phyloP scores from a whole-genome alignment of 2,113 vertebrate species.

The Danionella cerebrum region DNA sequence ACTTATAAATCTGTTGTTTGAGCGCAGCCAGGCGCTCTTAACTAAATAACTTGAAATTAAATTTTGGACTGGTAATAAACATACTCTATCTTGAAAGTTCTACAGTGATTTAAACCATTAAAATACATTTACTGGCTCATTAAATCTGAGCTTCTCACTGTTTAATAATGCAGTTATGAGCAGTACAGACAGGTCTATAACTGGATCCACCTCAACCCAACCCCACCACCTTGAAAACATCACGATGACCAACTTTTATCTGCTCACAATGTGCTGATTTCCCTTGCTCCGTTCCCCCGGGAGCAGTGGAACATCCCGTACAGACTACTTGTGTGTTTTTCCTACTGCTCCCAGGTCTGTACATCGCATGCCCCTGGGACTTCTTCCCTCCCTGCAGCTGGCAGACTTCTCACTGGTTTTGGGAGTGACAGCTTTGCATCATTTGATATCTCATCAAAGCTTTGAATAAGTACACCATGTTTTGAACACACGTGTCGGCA shows the following conservation, averaged over 20 bases:
- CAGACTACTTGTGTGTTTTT: not conserved
- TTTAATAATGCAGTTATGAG: too few species aligned
- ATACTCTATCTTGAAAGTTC: too few species aligned
- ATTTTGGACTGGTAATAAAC: too few species aligned
- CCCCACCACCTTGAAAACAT: not conserved
- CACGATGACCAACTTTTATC: not conserved
- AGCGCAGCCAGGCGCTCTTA: too few species aligned
- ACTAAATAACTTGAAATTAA: too few species aligned
- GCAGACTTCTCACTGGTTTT: not conserved
- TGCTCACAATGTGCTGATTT: not conserved
- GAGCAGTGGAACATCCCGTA: not conserved
- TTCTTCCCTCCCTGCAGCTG: not conserved
- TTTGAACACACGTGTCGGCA: not conserved
- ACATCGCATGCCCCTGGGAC: not conserved
- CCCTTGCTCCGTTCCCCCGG: not conserved
- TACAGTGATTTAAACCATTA: too few species aligned
- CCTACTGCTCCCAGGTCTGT: not conserved
- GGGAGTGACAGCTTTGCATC: not conserved
- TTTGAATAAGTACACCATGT: constrained; percentile 4
- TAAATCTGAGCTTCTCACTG: too few species aligned
- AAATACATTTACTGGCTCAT: too few species aligned
- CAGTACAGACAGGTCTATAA: not conserved
- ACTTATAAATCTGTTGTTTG: too few species aligned
- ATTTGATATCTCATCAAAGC: not conserved
- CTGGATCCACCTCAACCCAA: not conserved